Evolutionary conservation across 2,888 invertebrate species (phyloP).

Genomic region (Pantelozetes paolii): DNA sequence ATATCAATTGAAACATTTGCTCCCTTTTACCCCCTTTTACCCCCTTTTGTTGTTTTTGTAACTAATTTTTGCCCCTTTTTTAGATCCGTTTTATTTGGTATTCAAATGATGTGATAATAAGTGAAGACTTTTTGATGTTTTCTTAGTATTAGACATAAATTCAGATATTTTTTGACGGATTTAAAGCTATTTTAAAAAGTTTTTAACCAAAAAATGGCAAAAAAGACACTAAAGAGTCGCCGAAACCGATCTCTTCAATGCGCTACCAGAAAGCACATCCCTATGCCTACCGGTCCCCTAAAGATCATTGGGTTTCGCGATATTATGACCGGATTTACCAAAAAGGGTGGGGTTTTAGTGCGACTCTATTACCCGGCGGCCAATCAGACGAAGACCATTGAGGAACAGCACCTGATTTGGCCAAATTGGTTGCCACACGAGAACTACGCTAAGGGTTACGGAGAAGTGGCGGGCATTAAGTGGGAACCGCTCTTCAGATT

Average conservation of each 20-base stretch:
- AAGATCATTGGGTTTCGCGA: slow-evolving; percentile 46
- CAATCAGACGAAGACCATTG: slow-evolving; percentile 19
- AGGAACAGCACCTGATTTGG: slow-evolving; percentile 37
- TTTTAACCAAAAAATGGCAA: too few relatives aligned
- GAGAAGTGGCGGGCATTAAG: slow-evolving; percentile 44
- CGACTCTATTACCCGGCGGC: slow-evolving; percentile 43
- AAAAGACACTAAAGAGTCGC: slow-evolving; percentile 10
- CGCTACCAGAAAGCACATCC: slow-evolving; percentile 44
- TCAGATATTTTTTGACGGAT: too few relatives aligned
- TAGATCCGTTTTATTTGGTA: too few relatives aligned
- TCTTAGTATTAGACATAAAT: too few relatives aligned
- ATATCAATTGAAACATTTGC: too few relatives aligned
- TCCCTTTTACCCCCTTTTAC: too few relatives aligned
- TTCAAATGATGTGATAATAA: slow-evolving; percentile 12
- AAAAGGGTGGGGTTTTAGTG: slow-evolving; percentile 43
- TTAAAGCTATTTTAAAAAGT: too few relatives aligned
- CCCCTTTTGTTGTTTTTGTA: background rate
- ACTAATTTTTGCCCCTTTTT: too few relatives aligned
- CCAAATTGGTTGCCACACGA: slow-evolving; percentile 47
- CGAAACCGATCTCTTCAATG: slow-evolving; percentile 39
- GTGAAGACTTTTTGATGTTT: too few relatives aligned
- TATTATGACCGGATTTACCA: slow-evolving; percentile 45
- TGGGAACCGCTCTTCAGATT: slow-evolving; percentile 44
- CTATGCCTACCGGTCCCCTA: slow-evolving; percentile 46
- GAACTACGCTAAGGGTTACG: slow-evolving; percentile 45